These are phyloP conservation scores for Campoplex capitator DNA, from an alignment of 2,888 invertebrate genomes.

Conservation along the genomic window DNA sequence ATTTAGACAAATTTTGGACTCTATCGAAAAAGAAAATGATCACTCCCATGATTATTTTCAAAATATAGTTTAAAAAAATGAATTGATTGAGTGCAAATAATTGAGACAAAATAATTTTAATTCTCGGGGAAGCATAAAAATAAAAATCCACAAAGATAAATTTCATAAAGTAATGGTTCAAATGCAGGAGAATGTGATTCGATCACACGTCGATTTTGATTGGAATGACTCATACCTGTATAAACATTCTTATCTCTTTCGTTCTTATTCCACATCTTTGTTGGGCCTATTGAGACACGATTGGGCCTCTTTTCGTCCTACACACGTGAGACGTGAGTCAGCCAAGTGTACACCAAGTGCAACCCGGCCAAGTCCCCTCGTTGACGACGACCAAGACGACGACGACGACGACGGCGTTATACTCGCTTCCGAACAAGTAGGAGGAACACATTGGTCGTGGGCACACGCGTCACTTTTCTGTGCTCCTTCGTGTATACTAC, in stretches of 20 bases:
- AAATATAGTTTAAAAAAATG: neutral
- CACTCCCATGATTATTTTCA: no score
- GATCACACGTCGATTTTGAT: slow-evolving; percentile 18
- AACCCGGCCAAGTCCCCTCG: slow-evolving; percentile 34
- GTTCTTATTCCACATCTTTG: slow-evolving; percentile 40
- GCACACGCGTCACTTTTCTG: slow-evolving; percentile 73
- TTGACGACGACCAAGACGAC: slow-evolving; percentile 63
- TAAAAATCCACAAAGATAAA: neutral
- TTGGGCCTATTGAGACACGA: slow-evolving; percentile 39
- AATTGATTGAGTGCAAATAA: neutral
- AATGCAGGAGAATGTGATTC: neutral
- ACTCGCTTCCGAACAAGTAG: slow-evolving; percentile 71
- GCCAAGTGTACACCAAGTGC: slow-evolving; percentile 48
- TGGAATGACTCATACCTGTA: neutral
- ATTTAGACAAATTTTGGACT: no score
- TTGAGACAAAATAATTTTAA: no score
- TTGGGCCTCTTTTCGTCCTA: slow-evolving; percentile 63
- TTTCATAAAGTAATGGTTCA: neutral
- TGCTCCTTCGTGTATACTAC: slow-evolving; percentile 68
- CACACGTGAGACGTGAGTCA: slow-evolving; percentile 63
- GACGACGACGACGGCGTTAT: slow-evolving; percentile 64
- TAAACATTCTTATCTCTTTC: slow-evolving; percentile 21
- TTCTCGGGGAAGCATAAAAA: no score
- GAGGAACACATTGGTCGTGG: slow-evolving; percentile 75
- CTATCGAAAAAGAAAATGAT: neutral